Evolutionary conservation across 2,113 vertebrate genomes (phyloP), one percentile per base, ranked within the genome.

Genomic region (Aptenodytes forsteri): DNA sequence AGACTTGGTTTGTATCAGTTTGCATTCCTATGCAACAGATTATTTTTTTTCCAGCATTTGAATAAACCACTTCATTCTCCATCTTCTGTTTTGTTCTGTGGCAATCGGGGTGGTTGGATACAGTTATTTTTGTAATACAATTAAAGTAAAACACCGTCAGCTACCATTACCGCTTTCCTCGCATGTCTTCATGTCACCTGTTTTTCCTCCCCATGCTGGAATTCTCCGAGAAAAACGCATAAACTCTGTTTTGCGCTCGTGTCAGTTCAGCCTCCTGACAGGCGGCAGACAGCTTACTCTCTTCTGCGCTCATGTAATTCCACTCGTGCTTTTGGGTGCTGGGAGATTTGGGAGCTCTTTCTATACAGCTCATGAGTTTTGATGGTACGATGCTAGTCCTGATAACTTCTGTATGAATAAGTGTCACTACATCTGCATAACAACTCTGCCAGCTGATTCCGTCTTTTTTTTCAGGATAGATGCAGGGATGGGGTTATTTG

Each of bases 401-500:
- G 29, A 20, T 59, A 16, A 59, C 16, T 42, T 29, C n/a, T 8
- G 16, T 50, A 23, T 20, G 16, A 42, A 12, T 13, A 49, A 66
- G 12, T 29, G n/a, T 50, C 44, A 8, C 72, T n/a, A 29, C 62
- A 1, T 3, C 4, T 7, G 8, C 11, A 1, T 19, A 13, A 55
- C 47, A 49, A 7, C 23, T 34, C 61, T 40, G 22, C 23, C 50
- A 23, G 29, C 23, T 29, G 61, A 66, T 34, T n/a, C 30, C 54
- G 4, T 10, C 25, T 29, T 30, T n/a, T n/a, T 58, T 29, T 67
- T 16, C n/a, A 13, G 44, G 30, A 15, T 29, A 25, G 19, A 16
- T 20, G 19, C 19, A 50, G 52, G n/a, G 44, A 50, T 58, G 62
- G 29, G 13, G 25, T 54, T 54, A 34, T 42, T 42, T 66, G 30